Conservation (phyloP, 2,888 invertebrate species). For the Drepanosiphum platanoidis region DNA sequence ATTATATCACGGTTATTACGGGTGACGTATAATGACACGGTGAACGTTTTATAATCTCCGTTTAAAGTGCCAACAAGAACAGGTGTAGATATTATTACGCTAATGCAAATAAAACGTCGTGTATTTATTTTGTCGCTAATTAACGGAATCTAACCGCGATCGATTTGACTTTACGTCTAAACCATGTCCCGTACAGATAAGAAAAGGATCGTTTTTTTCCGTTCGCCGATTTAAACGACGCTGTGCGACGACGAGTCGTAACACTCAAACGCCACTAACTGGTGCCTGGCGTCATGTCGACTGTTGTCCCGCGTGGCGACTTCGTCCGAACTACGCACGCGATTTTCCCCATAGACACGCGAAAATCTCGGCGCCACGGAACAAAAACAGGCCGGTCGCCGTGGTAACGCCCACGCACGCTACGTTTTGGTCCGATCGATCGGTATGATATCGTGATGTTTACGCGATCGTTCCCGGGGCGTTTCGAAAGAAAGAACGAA, state of each 20-base stretch:
- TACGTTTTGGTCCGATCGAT: not conserved
- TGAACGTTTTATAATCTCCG: not conserved
- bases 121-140: not conserved
- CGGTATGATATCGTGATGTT: not conserved
- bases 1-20: not conserved
- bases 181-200: not conserved
- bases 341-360: not conserved
- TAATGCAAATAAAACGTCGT: not conserved
- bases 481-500: no score
- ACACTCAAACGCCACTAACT: no score
- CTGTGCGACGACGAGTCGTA: no score
- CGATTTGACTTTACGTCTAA: not conserved
- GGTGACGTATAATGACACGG: not conserved
- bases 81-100: not conserved
- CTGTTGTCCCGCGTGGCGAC: not conserved
- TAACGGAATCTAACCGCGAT: not conserved
- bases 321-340: not conserved
- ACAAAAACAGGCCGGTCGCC: not conserved
- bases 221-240: not conserved
- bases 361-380: not conserved
- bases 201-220: not conserved
- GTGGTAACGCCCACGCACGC: not conserved
- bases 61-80: not conserved
- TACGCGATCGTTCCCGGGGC: no score
- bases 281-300: not conserved